Evolutionary conservation across 1,140 invertebrate genomes (phyloP).

Genomic region (Propsilocerus akamusi): DNA sequence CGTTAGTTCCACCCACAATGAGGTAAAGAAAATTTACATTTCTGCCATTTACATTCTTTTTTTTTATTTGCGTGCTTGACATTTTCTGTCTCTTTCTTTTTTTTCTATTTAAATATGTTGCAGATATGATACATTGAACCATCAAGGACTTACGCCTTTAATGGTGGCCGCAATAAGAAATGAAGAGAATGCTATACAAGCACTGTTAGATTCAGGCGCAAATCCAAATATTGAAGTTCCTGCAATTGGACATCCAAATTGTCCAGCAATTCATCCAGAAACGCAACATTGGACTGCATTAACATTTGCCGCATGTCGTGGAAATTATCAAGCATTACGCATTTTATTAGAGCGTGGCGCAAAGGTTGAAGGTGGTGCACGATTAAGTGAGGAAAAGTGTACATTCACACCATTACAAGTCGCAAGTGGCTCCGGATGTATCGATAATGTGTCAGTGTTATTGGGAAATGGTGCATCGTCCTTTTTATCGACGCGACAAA

Average conservation of each 20-base stretch:
- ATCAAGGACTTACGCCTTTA: constrained; percentile 56
- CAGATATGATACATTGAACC: constrained; percentile 49
- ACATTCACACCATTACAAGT: constrained; percentile 74
- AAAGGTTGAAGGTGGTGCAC: constrained; percentile 68
- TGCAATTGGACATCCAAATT: constrained; percentile 14
- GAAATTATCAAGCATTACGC: constrained; percentile 31
- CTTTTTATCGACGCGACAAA: constrained; percentile 65
- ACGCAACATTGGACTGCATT: constrained; percentile 63
- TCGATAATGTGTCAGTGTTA: constrained; percentile 61
- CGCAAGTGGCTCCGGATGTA: constrained; percentile 59
- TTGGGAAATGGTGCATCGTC: constrained; percentile 69
- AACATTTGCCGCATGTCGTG: constrained; percentile 44
- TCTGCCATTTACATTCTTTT: not conserved
- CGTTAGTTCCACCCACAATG: constrained; percentile 51
- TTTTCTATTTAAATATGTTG: not conserved
- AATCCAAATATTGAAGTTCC: constrained; percentile 56
- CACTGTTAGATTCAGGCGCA: constrained; percentile 57
- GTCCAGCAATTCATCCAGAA: constrained; percentile 38
- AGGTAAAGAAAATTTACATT: constrained; percentile 18
- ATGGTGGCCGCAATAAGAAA: constrained; percentile 65
- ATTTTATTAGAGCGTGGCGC: constrained; percentile 58
- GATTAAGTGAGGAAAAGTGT: constrained; percentile 59
- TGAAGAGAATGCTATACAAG: constrained; percentile 51
- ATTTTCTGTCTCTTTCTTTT: not conserved
- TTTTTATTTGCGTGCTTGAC: not conserved